These are phyloP conservation scores for Pharmacophagus antenor DNA, from an alignment of 2,888 invertebrate genomes.

Conservation along the genomic window DNA sequence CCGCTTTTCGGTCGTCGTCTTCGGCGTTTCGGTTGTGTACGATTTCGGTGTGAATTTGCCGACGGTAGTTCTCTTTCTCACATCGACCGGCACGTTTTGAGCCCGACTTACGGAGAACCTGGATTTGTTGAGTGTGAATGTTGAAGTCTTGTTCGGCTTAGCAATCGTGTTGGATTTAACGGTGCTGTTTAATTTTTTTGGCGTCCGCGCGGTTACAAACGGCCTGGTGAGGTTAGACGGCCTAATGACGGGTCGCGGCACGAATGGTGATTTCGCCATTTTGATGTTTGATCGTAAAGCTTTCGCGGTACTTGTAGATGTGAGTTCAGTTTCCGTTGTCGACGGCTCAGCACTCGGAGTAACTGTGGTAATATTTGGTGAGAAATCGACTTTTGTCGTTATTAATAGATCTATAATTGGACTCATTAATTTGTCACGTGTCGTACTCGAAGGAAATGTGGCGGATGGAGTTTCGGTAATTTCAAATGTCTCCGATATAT, in stretches of 20 bases:
- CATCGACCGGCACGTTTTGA: conserved; percentile 71
- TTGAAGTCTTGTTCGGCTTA: conserved; percentile 61
- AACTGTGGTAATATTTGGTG: conserved; percentile 32
- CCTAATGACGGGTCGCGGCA: conserved; percentile 62
- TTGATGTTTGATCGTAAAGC: conserved; percentile 57
- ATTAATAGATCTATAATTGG: conserved; percentile 47
- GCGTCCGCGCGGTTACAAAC: conserved; percentile 41
- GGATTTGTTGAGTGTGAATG: conserved; percentile 59
- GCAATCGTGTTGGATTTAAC: conserved; percentile 46
- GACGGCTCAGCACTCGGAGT: conserved; percentile 40
- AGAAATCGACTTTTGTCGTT: conserved; percentile 36
- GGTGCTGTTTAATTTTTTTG: conserved; percentile 57
- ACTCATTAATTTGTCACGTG: conserved; percentile 40
- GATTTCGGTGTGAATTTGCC: conserved; percentile 49
- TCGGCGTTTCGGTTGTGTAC: conserved; percentile 64
- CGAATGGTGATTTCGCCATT: conserved; percentile 66
- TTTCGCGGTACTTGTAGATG: conserved; percentile 60
- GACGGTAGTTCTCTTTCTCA: conserved; percentile 49
- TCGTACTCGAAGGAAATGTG: conserved; percentile 40
- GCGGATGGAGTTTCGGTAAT: conserved; percentile 36
- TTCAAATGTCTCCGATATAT: conserved; percentile 44
- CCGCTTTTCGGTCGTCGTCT: conserved; percentile 65
- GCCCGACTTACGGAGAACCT: conserved; percentile 60
- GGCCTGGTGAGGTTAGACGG: conserved; percentile 58
- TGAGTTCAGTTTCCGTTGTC: conserved; percentile 51